Base-by-base conservation (phyloP, 2,797 vertebrate genomes). In the Gymnocypris eckloni region DNA sequence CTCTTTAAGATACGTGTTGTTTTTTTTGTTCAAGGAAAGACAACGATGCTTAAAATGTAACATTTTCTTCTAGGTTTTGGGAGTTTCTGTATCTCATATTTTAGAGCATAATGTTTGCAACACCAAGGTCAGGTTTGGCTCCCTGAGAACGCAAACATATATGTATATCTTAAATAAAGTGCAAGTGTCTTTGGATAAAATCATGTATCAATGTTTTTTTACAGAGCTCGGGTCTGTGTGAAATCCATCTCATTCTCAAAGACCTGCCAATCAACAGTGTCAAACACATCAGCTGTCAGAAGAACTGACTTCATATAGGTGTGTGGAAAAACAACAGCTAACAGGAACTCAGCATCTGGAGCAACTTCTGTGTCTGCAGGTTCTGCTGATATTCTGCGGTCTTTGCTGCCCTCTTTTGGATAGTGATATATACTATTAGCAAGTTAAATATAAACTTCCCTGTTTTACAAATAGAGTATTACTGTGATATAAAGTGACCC, bases 341-440 rank as follows among this genome's bases (percentile, higher is more conserved):
- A 37, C 66, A 20, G 52, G 20, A 82, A 41, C 67, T 75, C 20
- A 48, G 33, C 76, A 59, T 72, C 16, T 79, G 61, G 15, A 64
- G n/a, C 39, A 22, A 25, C 52, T 61, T 6, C 41, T 1, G 33
- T 39, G 11, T 7, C 20, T 39, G 39, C 18, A 12, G 18, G 7
- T 28, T 61, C 8, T 43, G 37, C 4, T 16, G 28, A 33, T 39
- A 77, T 92, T 80, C 79, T 33, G 88, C 90, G 86, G 88, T 90
- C 87, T 94, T 82, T 92, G 88, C 87, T 92, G 48, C 93, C 93
- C 50, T 72, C 93, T 95, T 89, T 91, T 91, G 94, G 91, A 86
- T 6, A 13, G 41, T 45, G 4, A 43, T 25, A 73, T 86, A 78
- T 81, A 91, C 41, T 85, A 79, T 22, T 79, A 72, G 15, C 15